Conservation (phyloP, 1,140 invertebrate species). For the Zaprionus kolodkinae region DNA sequence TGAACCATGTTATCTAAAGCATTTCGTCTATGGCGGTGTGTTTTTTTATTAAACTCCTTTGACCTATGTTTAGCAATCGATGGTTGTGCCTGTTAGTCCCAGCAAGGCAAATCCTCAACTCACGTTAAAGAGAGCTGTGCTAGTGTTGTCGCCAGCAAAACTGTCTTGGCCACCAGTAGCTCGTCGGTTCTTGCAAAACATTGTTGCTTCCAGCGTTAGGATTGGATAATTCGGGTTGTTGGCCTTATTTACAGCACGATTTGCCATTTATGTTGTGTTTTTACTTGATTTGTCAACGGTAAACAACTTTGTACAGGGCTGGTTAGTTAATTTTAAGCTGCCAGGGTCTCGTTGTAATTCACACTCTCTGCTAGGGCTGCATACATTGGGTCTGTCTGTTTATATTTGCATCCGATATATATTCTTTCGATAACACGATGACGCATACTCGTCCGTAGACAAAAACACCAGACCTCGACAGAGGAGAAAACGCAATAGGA, state of each 20-base stretch:
- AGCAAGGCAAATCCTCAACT: too few species aligned
- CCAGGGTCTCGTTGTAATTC: neutral
- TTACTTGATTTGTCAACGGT: neutral
- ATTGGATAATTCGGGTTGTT: slow-evolving; percentile 92
- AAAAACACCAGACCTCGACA: slow-evolving; percentile 50
- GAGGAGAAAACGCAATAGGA: slow-evolving; percentile 61
- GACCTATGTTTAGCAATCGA: too few species aligned
- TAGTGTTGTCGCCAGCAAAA: too few species aligned
- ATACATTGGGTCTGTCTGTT: slow-evolving; percentile 5
- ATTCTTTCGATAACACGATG: slow-evolving; percentile 49
- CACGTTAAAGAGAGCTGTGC: too few species aligned
- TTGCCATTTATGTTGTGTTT: slow-evolving; percentile 88
- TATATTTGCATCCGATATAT: slow-evolving; percentile 20
- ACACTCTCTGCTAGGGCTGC: neutral
- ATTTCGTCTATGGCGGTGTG: too few species aligned
- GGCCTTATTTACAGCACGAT: slow-evolving; percentile 96
- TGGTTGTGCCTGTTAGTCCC: too few species aligned
- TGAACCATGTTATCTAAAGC: too few species aligned
- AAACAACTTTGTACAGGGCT: slow-evolving; percentile 8
- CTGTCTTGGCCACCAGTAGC: too few species aligned
- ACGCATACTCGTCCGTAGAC: slow-evolving; percentile 52
- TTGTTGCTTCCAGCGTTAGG: too few species aligned
- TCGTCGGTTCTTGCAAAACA: too few species aligned
- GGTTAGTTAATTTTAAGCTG: neutral
- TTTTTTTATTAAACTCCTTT: too few species aligned